phyloP scores from a whole-genome alignment of 2,888 invertebrate genomes.

The Drosophila demipolita region DNA sequence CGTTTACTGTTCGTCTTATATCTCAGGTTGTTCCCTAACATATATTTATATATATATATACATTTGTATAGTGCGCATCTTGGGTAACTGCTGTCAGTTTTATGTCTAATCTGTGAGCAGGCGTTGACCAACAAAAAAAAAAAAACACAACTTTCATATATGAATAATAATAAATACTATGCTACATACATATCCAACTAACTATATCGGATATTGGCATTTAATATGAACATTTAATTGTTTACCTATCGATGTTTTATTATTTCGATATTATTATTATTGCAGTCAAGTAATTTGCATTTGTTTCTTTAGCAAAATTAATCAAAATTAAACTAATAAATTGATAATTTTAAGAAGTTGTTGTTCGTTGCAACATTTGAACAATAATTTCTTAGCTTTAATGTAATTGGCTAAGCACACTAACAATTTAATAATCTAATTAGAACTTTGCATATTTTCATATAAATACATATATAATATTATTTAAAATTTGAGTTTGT shows the following conservation, averaged over 20 bases:
- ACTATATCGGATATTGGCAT: constrained; percentile 72
- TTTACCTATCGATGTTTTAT: constrained; percentile 73
- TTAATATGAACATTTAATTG: constrained; percentile 58
- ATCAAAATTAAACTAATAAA: background rate
- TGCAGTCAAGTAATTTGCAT: constrained; percentile 33
- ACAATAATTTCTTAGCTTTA: constrained; percentile 18
- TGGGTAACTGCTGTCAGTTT: constrained; percentile 32
- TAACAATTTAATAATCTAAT: constrained; percentile 45
- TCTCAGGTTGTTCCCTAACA: constrained; percentile 25
- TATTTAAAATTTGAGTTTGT: constrained; percentile 52
- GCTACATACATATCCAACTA: constrained; percentile 54
- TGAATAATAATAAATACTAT: constrained; percentile 43
- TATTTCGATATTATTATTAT: constrained; percentile 37
- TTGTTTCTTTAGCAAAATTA: constrained; percentile 13
- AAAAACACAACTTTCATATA: constrained; percentile 34
- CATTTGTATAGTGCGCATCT: constrained; percentile 5
- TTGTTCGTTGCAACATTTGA: constrained; percentile 24
- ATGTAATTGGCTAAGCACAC: constrained; percentile 29
- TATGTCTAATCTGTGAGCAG: constrained; percentile 35
- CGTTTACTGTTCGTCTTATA: background rate
- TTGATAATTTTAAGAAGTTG: constrained; percentile 8
- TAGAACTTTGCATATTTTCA: constrained; percentile 45
- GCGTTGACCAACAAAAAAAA: constrained; percentile 39
- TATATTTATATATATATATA: background rate
- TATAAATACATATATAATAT: constrained; percentile 18